Conservation (phyloP, 2,113 vertebrate genomes). For the Motacilla alba region DNA sequence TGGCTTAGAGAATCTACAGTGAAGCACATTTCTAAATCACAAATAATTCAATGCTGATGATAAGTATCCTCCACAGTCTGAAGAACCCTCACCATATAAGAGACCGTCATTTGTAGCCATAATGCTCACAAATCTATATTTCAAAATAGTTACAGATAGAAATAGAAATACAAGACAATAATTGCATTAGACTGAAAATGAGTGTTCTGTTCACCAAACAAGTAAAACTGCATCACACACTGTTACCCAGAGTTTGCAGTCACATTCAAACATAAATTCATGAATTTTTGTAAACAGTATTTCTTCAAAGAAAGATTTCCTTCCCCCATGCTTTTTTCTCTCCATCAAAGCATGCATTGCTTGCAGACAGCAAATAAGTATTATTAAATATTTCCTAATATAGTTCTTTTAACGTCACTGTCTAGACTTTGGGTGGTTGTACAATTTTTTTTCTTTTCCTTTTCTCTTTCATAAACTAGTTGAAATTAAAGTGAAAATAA, state of each 20-base stretch:
- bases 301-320: background rate
- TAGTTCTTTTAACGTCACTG: background rate
- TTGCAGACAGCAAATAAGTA: background rate
- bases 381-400: conserved; percentile 39
- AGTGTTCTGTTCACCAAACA: background rate
- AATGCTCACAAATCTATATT: background rate
- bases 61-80: background rate
- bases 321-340: background rate
- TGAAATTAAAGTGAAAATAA: conserved; percentile 45
- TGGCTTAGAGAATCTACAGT: background rate
- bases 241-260: background rate
- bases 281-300: background rate
- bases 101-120: background rate
- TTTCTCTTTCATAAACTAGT: background rate
- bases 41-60: background rate
- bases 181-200: background rate
- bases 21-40: background rate
- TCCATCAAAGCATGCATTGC: background rate
- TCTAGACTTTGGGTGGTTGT: conserved; percentile 34
- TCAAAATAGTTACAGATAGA: background rate
- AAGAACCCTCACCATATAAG: background rate
- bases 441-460: conserved; percentile 39
- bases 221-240: background rate
- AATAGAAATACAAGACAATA: background rate
- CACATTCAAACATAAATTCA: background rate